Conservation (phyloP, 2,113 vertebrate genomes). For the Haplochromis burtoni region DNA sequence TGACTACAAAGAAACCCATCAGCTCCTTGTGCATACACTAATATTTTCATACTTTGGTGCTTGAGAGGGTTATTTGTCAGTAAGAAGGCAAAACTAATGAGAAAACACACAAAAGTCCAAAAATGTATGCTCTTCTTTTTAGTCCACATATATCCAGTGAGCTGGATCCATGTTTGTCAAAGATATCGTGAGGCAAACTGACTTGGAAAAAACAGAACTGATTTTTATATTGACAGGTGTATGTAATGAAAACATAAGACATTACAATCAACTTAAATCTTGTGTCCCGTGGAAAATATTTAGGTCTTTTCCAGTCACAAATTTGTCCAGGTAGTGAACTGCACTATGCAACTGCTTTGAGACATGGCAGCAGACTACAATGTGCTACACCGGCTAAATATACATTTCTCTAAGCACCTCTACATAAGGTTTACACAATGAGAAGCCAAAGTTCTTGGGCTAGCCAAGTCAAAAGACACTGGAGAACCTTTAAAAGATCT, state of each 20-base stretch:
- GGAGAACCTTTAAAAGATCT: background rate
- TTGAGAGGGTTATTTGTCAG: background rate
- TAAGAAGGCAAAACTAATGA: background rate
- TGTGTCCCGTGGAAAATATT: background rate
- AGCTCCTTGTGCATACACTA: background rate
- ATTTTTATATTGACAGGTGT: background rate
- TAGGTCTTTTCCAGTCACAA: background rate
- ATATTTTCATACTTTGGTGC: background rate
- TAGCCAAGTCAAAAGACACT: background rate
- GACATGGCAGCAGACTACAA: background rate
- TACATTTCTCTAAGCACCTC: background rate
- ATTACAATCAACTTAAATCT: background rate
- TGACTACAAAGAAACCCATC: background rate
- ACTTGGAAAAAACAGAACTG: background rate
- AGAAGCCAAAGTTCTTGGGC: background rate
- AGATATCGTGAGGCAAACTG: accelerated
- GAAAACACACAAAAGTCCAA: background rate
- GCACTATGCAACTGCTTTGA: background rate
- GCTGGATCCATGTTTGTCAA: background rate
- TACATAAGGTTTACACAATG: background rate
- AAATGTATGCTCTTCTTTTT: background rate
- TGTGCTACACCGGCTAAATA: accelerated
- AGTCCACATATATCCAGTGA: background rate
- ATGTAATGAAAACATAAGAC: background rate
- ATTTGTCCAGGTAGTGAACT: background rate